Conservation (phyloP, 2,888 invertebrate genomes). For the Drosophila ezoana region DNA sequence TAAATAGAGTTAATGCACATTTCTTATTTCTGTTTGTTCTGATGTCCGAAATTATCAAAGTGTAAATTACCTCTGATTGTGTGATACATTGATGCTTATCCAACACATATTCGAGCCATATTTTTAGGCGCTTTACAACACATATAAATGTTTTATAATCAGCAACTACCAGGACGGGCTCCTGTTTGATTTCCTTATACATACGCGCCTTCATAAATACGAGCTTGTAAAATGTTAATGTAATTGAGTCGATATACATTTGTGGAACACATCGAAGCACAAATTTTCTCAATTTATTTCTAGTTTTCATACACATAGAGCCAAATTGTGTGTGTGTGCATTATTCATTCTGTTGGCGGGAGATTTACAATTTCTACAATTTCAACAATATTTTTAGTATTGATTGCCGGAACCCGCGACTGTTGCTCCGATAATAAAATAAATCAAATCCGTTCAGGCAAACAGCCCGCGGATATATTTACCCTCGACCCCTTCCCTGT, state of each 20-base stretch:
- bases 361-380: constrained; percentile 73
- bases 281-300: constrained; percentile 19
- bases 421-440: constrained; percentile 66
- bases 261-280: constrained; percentile 32
- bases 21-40: too few species aligned
- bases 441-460: constrained; percentile 66
- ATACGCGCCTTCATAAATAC: constrained; percentile 33
- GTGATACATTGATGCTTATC: too few species aligned
- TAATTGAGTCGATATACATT: constrained; percentile 52
- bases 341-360: constrained; percentile 70
- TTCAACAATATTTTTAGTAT: constrained; percentile 41
- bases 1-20: too few species aligned
- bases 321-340: constrained; percentile 42
- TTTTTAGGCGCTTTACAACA: neutral
- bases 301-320: neutral
- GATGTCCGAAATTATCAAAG: too few species aligned
- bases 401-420: constrained; percentile 44
- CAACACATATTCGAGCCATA: too few species aligned
- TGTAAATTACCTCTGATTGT: too few species aligned
- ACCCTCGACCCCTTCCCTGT: neutral
- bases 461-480: constrained; percentile 34
- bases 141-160: constrained; percentile 3
- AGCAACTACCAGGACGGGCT: neutral
- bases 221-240: constrained; percentile 47
- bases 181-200: neutral